These are phyloP conservation scores for Drosophila mayaguana DNA, from an alignment of 2,888 invertebrate species.

Conservation along the genomic window DNA sequence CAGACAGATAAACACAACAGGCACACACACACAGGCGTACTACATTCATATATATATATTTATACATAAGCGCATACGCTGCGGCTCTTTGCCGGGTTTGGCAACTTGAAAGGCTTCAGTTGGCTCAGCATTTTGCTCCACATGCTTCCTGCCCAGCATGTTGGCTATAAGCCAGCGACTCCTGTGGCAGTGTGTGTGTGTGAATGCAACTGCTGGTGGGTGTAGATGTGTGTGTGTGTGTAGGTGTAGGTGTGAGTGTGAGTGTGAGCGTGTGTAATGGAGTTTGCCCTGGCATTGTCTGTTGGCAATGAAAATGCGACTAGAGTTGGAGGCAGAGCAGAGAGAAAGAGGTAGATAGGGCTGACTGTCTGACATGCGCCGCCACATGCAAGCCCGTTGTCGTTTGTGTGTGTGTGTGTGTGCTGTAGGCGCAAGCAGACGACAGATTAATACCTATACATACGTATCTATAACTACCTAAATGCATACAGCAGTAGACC, in stretches of 20 bases:
- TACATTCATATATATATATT: constrained; percentile 14
- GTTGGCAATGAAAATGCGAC: constrained; percentile 80
- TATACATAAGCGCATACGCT: constrained; percentile 19
- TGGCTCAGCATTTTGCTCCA: constrained; percentile 64
- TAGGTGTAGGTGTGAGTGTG: constrained; percentile 8
- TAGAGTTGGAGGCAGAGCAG: neutral
- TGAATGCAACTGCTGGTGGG: constrained; percentile 4
- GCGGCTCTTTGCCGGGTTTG: constrained; percentile 68
- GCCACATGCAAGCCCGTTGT: constrained; percentile 29
- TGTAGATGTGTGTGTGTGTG: constrained; percentile 35
- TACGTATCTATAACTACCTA: neutral
- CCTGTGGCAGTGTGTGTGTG: constrained; percentile 11
- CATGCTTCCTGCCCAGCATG: constrained; percentile 26
- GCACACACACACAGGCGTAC: constrained; percentile 34
- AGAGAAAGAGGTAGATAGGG: neutral
- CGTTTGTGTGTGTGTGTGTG: neutral
- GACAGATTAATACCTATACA: constrained; percentile 12
- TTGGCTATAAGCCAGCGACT: constrained; percentile 23
- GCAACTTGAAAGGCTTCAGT: constrained; percentile 80
- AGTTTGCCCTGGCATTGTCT: constrained; percentile 80
- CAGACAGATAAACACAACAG: constrained; percentile 62
- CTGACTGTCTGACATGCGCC: constrained; percentile 66
- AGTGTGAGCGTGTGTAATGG: constrained; percentile 30
- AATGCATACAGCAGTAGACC: constrained; percentile 7
- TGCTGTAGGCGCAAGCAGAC: constrained; percentile 31